These are phyloP conservation scores for Cyaniris semiargus DNA, from an alignment of 2,888 invertebrate genomes.

Conservation along the genomic window DNA sequence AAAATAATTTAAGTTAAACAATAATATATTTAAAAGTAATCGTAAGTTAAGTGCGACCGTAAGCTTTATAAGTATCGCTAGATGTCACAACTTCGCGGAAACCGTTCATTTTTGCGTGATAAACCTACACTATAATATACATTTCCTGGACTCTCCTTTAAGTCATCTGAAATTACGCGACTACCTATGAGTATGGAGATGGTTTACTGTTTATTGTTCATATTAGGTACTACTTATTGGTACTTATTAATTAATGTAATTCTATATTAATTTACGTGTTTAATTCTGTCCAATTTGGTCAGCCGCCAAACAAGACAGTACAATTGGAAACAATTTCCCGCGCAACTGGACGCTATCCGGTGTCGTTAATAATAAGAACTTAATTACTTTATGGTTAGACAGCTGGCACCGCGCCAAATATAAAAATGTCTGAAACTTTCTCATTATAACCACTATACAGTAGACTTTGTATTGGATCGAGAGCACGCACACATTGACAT, in stretches of 20 bases:
- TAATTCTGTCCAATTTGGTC: conserved; percentile 31
- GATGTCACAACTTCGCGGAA: no score
- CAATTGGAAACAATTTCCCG: conserved; percentile 33
- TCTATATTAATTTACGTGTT: no score
- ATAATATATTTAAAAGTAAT: no score
- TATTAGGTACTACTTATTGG: not conserved
- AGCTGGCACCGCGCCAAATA: conserved; percentile 31
- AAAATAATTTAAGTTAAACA: no score
- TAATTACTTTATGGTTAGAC: conserved; percentile 32
- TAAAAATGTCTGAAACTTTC: conserved; percentile 24
- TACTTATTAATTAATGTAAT: not conserved
- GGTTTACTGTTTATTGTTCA: no score
- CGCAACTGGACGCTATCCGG: conserved; percentile 29
- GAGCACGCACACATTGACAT: not conserved
- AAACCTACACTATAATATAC: no score
- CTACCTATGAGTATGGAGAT: no score
- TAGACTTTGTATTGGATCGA: not conserved
- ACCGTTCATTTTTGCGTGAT: no score
- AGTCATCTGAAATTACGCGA: no score
- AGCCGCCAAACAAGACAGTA: conserved; percentile 30
- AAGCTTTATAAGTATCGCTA: no score
- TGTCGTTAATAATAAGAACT: conserved; percentile 34
- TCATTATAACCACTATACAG: conserved; percentile 3
- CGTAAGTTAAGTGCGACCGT: no score
- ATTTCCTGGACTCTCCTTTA: no score